Conservation (phyloP, 1,140 invertebrate species). For the Brachionus rotundiformis region DNA sequence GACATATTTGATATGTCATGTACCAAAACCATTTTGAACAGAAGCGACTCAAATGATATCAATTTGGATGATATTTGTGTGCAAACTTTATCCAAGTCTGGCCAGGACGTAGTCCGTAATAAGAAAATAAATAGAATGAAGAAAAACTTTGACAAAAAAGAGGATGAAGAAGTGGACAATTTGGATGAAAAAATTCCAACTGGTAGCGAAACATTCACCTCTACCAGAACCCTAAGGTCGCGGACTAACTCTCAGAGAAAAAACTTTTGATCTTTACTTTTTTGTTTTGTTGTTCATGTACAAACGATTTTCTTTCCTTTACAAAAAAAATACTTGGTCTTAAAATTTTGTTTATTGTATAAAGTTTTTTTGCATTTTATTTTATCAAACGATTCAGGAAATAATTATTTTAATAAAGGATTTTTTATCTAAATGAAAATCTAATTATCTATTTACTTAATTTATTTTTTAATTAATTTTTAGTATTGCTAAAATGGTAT, state of each 20-base stretch:
- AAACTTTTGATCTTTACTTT: background rate
- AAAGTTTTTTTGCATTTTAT: background rate
- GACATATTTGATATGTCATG: conserved; percentile 29
- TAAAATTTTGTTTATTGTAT: background rate
- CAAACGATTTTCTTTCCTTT: background rate
- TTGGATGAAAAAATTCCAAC: background rate
- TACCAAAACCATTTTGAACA: background rate
- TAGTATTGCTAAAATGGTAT: too few species aligned
- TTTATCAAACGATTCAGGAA: background rate
- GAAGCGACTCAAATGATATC: conserved; percentile 31
- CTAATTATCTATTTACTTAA: too few species aligned
- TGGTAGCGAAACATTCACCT: background rate
- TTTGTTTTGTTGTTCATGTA: conserved; percentile 23
- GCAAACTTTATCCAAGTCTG: background rate
- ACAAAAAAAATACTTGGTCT: background rate
- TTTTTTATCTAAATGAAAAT: too few species aligned
- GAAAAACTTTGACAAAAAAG: background rate
- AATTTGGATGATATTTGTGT: conserved; percentile 31
- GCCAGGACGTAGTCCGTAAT: background rate
- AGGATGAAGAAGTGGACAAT: conserved; percentile 7
- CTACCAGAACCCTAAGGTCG: background rate
- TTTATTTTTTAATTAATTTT: too few species aligned
- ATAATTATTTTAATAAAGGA: too few species aligned
- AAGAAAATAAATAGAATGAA: background rate
- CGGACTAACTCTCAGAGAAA: conserved; percentile 36